Conservation (phyloP, 1,140 invertebrate genomes). For the Zaprionus nigranus region DNA sequence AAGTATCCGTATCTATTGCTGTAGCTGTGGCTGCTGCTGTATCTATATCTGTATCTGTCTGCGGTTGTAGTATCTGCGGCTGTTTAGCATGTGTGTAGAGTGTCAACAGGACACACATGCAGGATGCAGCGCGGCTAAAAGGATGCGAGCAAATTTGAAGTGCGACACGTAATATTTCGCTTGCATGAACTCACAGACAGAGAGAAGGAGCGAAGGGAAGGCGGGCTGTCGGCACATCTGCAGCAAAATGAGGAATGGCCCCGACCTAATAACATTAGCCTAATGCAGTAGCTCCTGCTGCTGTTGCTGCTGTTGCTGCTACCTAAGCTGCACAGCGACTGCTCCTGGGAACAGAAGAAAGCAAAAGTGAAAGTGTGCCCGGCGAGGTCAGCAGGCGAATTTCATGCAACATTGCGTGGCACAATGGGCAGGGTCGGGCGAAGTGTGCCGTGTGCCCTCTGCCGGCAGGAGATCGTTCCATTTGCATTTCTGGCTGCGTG, state of each 20-base stretch:
- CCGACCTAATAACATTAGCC: slow-evolving; percentile 70
- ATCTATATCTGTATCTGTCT: slow-evolving; percentile 16
- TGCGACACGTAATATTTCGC: slow-evolving; percentile 73
- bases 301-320: slow-evolving; percentile 35
- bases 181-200: slow-evolving; percentile 33
- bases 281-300: slow-evolving; percentile 47
- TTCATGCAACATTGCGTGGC: slow-evolving; percentile 74
- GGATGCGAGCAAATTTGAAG: slow-evolving; percentile 61
- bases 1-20: slow-evolving; percentile 27
- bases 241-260: slow-evolving; percentile 71
- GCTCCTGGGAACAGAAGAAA: slow-evolving; percentile 21
- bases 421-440: slow-evolving; percentile 19
- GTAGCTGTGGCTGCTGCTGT: slow-evolving; percentile 10
- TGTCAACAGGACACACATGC: slow-evolving; percentile 15
- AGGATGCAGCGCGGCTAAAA: slow-evolving; percentile 44
- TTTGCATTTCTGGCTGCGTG: slow-evolving; percentile 49
- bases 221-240: slow-evolving; percentile 73
- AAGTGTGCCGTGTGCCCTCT: slow-evolving; percentile 34
- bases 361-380: slow-evolving; percentile 69
- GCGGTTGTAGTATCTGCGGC: slow-evolving; percentile 18
- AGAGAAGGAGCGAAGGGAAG: slow-evolving; percentile 18
- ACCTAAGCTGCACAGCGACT: slow-evolving; percentile 18
- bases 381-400: slow-evolving; percentile 59
- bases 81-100: slow-evolving; percentile 43
- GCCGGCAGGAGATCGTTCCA: slow-evolving; percentile 57